phyloP scores from a whole-genome alignment of 1,140 invertebrate genomes.

The Telenomus remus region DNA sequence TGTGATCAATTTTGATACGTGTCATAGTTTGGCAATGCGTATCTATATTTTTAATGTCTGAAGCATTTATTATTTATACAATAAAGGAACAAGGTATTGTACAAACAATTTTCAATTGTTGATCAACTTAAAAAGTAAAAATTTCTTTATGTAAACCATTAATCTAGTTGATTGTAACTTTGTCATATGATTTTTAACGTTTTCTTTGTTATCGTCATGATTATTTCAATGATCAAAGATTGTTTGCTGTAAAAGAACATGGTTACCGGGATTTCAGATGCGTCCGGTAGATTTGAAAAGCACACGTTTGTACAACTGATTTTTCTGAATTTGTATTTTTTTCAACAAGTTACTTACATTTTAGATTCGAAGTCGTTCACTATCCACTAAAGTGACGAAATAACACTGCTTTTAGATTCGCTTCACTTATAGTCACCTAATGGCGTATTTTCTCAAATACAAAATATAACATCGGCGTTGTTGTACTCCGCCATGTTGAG shows the following conservation, averaged over 20 bases:
- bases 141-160: no score
- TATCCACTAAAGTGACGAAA: constrained; percentile 2
- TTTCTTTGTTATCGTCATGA: no score
- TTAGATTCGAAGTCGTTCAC: background rate
- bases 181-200: no score
- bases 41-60: no score
- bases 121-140: no score
- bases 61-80: no score
- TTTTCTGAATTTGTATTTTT: background rate
- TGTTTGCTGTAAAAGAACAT: background rate
- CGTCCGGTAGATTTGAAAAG: constrained; percentile 17
- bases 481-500: constrained; percentile 21
- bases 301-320: background rate
- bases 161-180: no score
- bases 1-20: no score
- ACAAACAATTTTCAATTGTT: no score
- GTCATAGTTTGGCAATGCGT: no score
- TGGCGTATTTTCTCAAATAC: constrained; percentile 14
- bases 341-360: constrained; percentile 16
- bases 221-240: background rate
- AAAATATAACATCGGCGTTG: constrained; percentile 30
- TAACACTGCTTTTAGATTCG: background rate
- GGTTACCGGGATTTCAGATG: constrained; percentile 10
- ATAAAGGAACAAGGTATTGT: no score
- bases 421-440: constrained; percentile 4